Conservation (phyloP, 2,888 invertebrate species). For the Cloeon dipterum region DNA sequence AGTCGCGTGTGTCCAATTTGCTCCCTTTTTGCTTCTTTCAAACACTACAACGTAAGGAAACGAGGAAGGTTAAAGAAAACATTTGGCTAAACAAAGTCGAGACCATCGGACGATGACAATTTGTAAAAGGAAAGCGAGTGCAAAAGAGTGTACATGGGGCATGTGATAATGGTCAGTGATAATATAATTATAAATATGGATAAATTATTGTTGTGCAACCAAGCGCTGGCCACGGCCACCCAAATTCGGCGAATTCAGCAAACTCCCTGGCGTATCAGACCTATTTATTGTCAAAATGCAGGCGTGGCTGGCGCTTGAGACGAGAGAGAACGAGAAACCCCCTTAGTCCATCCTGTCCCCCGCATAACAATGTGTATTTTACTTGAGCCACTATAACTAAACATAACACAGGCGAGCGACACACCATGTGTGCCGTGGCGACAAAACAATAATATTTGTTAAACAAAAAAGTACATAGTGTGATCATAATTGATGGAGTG, state of each 20-base stretch:
- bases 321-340: not conserved
- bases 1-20: too few relatives aligned
- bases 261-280: too few relatives aligned
- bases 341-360: conserved; percentile 1
- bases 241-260: not conserved
- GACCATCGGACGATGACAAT: too few relatives aligned
- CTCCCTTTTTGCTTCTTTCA: too few relatives aligned
- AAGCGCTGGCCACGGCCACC: not conserved
- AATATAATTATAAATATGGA: not conserved
- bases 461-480: too few relatives aligned
- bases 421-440: not conserved
- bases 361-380: too few relatives aligned
- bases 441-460: too few relatives aligned
- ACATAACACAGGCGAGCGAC: not conserved
- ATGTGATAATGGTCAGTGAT: conserved; percentile 1
- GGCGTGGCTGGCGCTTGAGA: not conserved
- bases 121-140: not conserved
- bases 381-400: too few relatives aligned
- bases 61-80: not conserved
- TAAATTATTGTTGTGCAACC: not conserved
- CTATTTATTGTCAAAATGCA: too few relatives aligned
- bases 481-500: too few relatives aligned
- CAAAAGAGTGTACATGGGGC: not conserved
- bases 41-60: too few relatives aligned
- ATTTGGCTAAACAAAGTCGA: not conserved